Conservation (phyloP, 2,113 vertebrate genomes). For the Blennius ocellaris region DNA sequence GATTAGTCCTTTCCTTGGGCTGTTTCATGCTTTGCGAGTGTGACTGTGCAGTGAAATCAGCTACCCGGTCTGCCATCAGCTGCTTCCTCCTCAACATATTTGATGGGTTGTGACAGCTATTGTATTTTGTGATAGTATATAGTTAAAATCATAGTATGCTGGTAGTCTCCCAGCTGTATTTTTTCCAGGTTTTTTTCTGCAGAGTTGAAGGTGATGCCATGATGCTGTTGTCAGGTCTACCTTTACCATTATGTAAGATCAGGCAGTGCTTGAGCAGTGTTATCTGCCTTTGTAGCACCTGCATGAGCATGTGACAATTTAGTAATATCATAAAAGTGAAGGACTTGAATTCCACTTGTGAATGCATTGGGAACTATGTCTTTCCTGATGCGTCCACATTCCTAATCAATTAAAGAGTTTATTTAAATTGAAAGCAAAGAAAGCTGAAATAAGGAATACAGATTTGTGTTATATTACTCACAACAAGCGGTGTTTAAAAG, state of each 20-base stretch:
- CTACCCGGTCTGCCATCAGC: neutral
- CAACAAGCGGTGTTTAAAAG: too few species aligned
- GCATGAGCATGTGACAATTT: neutral
- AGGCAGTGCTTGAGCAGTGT: neutral
- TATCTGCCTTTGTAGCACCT: neutral
- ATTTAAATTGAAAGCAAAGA: too few species aligned
- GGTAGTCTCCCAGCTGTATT: neutral
- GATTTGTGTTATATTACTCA: too few species aligned
- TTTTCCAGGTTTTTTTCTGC: neutral
- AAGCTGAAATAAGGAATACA: too few species aligned
- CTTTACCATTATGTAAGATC: neutral
- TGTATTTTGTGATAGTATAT: neutral
- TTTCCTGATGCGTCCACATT: too few species aligned
- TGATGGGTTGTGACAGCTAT: neutral
- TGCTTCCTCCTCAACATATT: neutral
- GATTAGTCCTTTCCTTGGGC: neutral
- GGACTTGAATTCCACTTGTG: too few species aligned
- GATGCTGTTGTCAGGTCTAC: neutral
- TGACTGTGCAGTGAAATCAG: neutral
- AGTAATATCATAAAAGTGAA: neutral
- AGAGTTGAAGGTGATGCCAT: neutral
- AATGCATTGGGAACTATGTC: too few species aligned
- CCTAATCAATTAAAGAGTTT: too few species aligned
- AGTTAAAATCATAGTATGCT: neutral
- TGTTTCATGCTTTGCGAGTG: conserved; percentile 12